A percentile compares a stretch with the other conserved stretches of the same genome.
These are phyloP conservation scores for Leptopilina syphax DNA, from an alignment of 2,888 invertebrate genomes.

Conservation along the genomic window DNA sequence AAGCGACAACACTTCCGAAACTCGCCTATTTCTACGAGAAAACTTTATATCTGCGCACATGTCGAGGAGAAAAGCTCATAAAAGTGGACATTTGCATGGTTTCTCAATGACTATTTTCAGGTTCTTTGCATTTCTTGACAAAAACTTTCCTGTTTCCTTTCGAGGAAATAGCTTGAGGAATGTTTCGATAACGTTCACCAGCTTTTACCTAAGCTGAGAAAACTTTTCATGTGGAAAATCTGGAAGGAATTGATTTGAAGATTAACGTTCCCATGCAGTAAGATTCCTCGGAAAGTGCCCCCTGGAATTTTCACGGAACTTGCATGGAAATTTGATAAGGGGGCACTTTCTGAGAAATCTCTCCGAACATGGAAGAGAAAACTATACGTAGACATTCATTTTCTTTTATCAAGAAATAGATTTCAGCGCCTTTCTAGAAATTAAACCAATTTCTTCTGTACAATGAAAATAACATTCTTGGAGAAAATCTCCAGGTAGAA, in stretches of 20 bases:
- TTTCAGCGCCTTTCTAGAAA: too few species aligned
- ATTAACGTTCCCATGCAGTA: too few species aligned
- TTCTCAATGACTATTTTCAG: conserved; percentile 13
- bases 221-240: background rate
- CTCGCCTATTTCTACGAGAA: background rate
- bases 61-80: background rate
- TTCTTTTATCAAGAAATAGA: too few species aligned
- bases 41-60: background rate
- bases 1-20: background rate
- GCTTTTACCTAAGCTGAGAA: background rate
- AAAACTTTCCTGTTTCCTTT: background rate
- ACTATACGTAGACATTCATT: too few species aligned
- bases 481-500: too few species aligned
- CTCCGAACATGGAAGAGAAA: background rate
- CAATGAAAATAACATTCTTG: too few species aligned
- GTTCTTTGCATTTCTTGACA: background rate
- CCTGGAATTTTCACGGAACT: too few species aligned
- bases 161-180: background rate
- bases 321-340: background rate
- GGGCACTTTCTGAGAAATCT: background rate
- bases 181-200: background rate
- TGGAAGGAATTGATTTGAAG: background rate
- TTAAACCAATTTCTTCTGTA: too few species aligned
- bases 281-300: background rate
- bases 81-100: conserved; percentile 1